A percentile compares a stretch with the other conserved stretches of the same genome.
Conservation (phyloP, 2,113 vertebrate species). For the Heteronetta atricapilla region DNA sequence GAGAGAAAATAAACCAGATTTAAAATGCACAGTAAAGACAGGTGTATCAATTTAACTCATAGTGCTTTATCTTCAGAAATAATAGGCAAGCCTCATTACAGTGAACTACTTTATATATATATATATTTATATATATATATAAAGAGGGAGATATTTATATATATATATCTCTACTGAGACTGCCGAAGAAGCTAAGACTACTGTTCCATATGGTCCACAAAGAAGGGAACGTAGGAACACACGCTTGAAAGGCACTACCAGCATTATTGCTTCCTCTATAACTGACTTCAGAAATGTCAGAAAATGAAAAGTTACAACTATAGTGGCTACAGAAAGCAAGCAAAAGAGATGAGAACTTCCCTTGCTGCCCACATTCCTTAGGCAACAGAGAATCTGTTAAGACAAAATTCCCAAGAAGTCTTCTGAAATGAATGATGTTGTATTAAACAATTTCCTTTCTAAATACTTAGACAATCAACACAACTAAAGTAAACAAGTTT, state of each 20-base stretch:
- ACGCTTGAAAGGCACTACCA: not conserved
- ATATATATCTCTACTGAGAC: not conserved
- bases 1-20: not conserved
- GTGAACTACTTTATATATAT: no score
- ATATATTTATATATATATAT: no score
- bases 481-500: not conserved
- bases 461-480: not conserved
- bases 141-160: no score
- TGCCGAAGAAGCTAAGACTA: not conserved
- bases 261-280: not conserved
- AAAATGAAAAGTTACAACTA: not conserved
- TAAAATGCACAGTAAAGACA: not conserved
- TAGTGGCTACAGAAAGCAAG: not conserved
- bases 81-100: not conserved
- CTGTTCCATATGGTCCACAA: not conserved
- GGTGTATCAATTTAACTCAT: not conserved
- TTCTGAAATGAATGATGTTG: not conserved
- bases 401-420: not conserved
- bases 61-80: not conserved
- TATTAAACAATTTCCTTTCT: not conserved
- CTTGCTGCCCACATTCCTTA: not conserved
- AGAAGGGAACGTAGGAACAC: not conserved
- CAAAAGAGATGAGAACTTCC: not conserved
- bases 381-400: not conserved
- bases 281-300: accelerated